Conservation (phyloP, 2,113 vertebrate species). For the Gnathonemus echidnorhynchus region DNA sequence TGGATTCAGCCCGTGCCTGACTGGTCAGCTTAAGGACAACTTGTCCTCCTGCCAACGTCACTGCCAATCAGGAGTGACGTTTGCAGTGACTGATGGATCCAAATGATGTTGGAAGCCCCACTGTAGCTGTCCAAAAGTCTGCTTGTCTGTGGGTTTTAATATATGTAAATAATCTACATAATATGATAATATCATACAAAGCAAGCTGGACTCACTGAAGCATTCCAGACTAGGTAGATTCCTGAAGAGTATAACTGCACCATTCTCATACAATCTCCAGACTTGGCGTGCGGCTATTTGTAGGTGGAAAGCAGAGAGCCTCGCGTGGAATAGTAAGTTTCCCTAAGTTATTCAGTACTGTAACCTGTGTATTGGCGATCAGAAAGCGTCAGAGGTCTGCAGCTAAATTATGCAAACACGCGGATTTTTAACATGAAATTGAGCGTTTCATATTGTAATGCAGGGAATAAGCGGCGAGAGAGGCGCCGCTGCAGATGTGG, state of each 20-base stretch:
- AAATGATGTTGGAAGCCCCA: background rate
- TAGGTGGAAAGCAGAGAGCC: background rate
- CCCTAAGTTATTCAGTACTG: background rate
- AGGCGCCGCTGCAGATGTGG: constrained; percentile 12
- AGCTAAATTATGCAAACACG: background rate
- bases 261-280: background rate
- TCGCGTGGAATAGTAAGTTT: background rate
- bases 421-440: background rate
- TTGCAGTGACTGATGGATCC: background rate
- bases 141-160: background rate
- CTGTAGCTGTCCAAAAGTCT: background rate
- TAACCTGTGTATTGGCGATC: background rate
- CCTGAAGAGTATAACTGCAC: background rate
- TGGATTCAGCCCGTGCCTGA: background rate
- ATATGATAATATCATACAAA: background rate
- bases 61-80: background rate
- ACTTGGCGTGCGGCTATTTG: background rate
- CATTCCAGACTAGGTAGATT: background rate
- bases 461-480: background rate
- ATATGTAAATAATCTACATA: constrained; percentile 7
- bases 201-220: background rate
- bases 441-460: background rate
- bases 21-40: background rate
- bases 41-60: background rate
- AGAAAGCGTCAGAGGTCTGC: background rate